Percentiles rank a stretch among this genome's conserved stretches.
Evolutionary conservation across 2,888 invertebrate genomes (phyloP).

Genomic region (Gnatocerus cornutus): DNA sequence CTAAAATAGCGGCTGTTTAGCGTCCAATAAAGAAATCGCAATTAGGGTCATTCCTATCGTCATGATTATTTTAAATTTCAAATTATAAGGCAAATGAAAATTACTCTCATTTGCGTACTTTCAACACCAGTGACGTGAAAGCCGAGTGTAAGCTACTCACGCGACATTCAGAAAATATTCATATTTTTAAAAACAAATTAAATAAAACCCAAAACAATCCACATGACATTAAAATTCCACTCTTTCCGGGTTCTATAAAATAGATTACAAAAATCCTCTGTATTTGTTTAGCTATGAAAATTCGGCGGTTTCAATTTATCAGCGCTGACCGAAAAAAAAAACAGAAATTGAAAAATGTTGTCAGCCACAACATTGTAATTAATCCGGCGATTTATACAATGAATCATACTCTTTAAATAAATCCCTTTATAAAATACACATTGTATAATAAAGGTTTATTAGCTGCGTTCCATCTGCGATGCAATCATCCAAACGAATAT

Average conservation of each 20-base stretch:
- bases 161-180: not conserved
- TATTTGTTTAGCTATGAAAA: not conserved
- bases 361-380: not conserved
- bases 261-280: not conserved
- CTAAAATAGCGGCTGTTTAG: too few species aligned
- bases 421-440: constrained; percentile 33
- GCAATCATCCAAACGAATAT: constrained; percentile 34
- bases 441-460: constrained; percentile 39
- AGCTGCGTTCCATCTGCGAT: constrained; percentile 40
- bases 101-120: constrained; percentile 4
- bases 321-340: not conserved
- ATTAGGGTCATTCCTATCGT: not conserved
- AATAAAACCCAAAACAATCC: not conserved
- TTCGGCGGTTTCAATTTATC: too few species aligned
- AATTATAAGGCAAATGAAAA: constrained; percentile 24
- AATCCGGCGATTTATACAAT: constrained; percentile 18
- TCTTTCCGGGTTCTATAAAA: not conserved
- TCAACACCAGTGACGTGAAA: constrained; percentile 7
- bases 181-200: not conserved
- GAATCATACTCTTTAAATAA: constrained; percentile 43
- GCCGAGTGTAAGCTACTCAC: constrained; percentile 16
- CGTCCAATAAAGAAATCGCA: too few species aligned
- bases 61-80: constrained; percentile 12
- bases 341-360: constrained; percentile 10
- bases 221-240: not conserved